Evolutionary conservation across 1,140 invertebrate genomes (phyloP).

Genomic region (Odontomachus brunneus): DNA sequence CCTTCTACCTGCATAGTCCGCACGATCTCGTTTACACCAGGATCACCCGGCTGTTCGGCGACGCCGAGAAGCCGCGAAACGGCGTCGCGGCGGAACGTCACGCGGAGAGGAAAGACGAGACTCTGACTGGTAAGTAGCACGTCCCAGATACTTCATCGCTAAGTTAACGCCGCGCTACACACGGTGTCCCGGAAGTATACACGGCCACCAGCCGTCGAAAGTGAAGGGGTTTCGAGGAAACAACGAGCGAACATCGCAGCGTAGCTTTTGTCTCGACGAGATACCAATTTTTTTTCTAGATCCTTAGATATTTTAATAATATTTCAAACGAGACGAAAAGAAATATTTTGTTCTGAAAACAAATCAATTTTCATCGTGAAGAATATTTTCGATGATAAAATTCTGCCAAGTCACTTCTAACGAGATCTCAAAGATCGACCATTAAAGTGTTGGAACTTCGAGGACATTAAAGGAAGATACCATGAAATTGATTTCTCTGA

Average conservation of each 20-base stretch:
- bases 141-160: conserved; percentile 72
- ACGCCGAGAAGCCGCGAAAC: conserved; percentile 77
- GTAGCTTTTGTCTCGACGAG: no score
- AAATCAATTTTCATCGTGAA: no score
- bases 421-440: neutral
- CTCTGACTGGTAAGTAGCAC: conserved; percentile 82
- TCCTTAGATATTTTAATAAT: no score
- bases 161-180: conserved; percentile 16
- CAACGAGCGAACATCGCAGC: no score
- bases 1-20: conserved; percentile 94
- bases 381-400: neutral
- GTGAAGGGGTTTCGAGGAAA: conserved; percentile 16
- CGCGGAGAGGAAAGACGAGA: conserved; percentile 81
- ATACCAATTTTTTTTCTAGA: no score
- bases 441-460: neutral
- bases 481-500: neutral
- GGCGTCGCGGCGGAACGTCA: conserved; percentile 65
- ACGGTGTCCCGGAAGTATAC: conserved; percentile 34
- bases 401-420: neutral
- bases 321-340: no score
- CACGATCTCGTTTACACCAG: conserved; percentile 91
- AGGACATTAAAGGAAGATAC: neutral
- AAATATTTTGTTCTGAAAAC: no score
- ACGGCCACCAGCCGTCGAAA: conserved; percentile 1
- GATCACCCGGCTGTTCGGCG: conserved; percentile 91